phyloP scores from a whole-genome alignment of 1,140 invertebrate species.

The Achatina immaculata region DNA sequence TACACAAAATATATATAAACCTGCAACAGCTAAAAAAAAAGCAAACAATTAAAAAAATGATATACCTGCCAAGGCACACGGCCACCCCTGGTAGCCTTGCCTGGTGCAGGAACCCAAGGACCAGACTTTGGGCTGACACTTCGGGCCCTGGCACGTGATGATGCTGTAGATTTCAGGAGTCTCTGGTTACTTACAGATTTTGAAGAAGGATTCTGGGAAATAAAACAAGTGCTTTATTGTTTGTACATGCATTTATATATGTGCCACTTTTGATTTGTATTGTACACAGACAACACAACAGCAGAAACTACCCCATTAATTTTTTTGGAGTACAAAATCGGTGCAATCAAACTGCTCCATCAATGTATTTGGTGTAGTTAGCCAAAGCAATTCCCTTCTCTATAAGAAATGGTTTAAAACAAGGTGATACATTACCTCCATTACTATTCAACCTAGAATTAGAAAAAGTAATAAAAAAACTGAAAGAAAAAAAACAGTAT shows the following conservation, averaged over 20 bases:
- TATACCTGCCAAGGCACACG: slow-evolving; percentile 66
- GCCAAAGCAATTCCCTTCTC: neutral
- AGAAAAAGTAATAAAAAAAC: no score
- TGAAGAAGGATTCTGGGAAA: slow-evolving; percentile 31
- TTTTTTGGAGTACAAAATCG: neutral
- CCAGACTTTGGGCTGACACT: slow-evolving; percentile 54
- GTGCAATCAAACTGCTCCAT: neutral
- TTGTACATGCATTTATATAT: neutral
- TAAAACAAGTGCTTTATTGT: neutral
- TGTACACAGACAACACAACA: neutral
- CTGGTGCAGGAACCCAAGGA: slow-evolving; percentile 69
- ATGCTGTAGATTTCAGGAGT: slow-evolving; percentile 31
- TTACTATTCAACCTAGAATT: no score
- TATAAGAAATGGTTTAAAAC: no score
- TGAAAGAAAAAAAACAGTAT: no score
- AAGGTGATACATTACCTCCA: no score
- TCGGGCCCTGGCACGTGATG: slow-evolving; percentile 39
- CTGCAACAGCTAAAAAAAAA: neutral
- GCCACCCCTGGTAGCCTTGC: slow-evolving; percentile 60
- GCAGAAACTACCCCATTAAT: neutral
- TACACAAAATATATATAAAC: neutral
- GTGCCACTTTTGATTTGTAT: neutral
- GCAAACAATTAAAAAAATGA: neutral
- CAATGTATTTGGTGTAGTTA: neutral
- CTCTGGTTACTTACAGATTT: slow-evolving; percentile 28